Evolutionary conservation across 2,113 vertebrate genomes (phyloP), one percentile per base, ranked within the genome.

Genomic region (Prietella phreatophila): DNA sequence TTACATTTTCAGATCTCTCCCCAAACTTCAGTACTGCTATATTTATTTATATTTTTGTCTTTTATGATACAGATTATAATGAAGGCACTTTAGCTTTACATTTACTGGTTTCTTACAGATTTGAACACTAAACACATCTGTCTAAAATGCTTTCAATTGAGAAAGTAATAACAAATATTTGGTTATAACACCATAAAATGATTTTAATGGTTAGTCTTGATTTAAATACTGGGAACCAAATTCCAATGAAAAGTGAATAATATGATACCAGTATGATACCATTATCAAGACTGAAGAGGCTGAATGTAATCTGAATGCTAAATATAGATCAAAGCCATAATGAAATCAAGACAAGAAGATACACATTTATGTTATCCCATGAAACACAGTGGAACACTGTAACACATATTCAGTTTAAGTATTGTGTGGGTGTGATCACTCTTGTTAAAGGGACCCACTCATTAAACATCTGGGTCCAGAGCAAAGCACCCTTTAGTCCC

Each of bases 381-480:
- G 42, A 55, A 81, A 22, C 53, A 22, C 69, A 58, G 0, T n/a
- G 7, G 47, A 76, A 13, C 60, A 85, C 55, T 11, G 17, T 30
- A 63, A 19, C 15, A 27, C 58, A 81, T 81, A 39, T 81, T 50
- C 39, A 50, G 61, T 14, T 25, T 30, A 60, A 39, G 81, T 78
- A 39, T 61, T 25, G 39, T 84, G 42, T 73, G 17, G 82, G 56
- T 83, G 78, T 82, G 56, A 36, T 39, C 60, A 60, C 13, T 42
- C 55, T 67, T 33, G 84, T 78, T 69, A 71, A 42, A 73, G 56
- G 36, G 65, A 33, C 39, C 42, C 60, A n/a, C 47, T 86, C 39
- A 78, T 82, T 81, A 47, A 86, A 73, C 84, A 90, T 90, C 87
- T 88, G 89, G 86, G 73, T 85, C 27, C 20, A 39, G 36, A 56